Percentiles rank a stretch among this genome's conserved stretches.
phyloP scores from a whole-genome alignment of 1,140 invertebrate genomes.

The Drosophila baimaii region DNA sequence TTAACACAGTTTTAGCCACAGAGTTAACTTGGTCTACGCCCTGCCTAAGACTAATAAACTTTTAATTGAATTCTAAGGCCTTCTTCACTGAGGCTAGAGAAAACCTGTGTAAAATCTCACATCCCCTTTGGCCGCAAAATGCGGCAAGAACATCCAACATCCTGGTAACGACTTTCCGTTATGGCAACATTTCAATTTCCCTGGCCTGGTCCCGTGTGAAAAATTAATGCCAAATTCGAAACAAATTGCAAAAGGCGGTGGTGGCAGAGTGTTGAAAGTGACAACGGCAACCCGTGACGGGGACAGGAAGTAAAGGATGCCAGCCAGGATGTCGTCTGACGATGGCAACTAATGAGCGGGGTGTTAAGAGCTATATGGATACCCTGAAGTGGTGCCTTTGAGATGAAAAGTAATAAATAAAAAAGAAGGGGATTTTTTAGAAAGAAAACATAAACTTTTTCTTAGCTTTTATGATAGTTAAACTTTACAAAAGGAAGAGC shows the following conservation, averaged over 20 bases:
- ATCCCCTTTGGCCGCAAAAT: neutral
- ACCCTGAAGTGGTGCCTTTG: neutral
- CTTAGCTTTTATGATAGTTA: neutral
- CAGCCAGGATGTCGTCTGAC: conserved; percentile 41
- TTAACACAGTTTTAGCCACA: conserved; percentile 58
- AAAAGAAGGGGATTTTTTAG: neutral
- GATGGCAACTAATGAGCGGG: conserved; percentile 14
- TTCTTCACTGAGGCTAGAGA: conserved; percentile 46
- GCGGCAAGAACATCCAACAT: conserved; percentile 16
- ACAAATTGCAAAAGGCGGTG: conserved; percentile 71
- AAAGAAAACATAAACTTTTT: neutral
- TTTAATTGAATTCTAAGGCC: conserved; percentile 75
- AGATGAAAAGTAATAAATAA: neutral
- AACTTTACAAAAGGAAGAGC: neutral
- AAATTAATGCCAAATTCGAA: conserved; percentile 81
- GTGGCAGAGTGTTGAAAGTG: conserved; percentile 46
- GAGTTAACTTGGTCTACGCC: conserved; percentile 40
- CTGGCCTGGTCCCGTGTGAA: conserved; percentile 72
- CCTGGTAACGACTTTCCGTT: conserved; percentile 68
- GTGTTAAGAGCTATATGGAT: neutral
- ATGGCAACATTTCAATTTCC: conserved; percentile 82
- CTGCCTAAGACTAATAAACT: conserved; percentile 59
- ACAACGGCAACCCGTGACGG: conserved; percentile 51
- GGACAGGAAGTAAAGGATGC: conserved; percentile 73
- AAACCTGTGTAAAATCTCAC: conserved; percentile 35